Base-by-base conservation (phyloP, 1,140 invertebrate species). In the Grapholita molesta region DNA sequence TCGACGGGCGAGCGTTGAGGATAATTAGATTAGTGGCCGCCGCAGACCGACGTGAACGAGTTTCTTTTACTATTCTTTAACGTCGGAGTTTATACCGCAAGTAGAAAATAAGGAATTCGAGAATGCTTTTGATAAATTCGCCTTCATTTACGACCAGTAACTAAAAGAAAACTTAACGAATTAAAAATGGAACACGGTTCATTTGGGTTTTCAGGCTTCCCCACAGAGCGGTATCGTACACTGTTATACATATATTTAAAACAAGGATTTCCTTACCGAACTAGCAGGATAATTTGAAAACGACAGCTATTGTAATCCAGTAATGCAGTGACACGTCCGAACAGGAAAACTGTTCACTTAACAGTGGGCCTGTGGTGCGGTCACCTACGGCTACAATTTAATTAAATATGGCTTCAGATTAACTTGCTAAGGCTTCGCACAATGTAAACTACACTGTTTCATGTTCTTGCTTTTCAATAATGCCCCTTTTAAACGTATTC, bases 331-430 rank as follows among this genome's bases (percentile, higher is more conserved):
- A 18, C 48, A 68, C 76, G 86, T 85, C 81, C 76, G 77, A 69
- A 70, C 83, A 64, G 74, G 68, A 75, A 64, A 77, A 70, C 76
- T 64, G 73, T 75, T 70, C 79, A 73, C 74, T 74, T 77, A 77
- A 68, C 82, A 88, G 83, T 89, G 84, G 55, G 71, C 72, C 78
- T 66, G 74, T 67, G 74, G 76, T 84, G 72, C 79, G 79, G 76
- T 78, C 80, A 83, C 80, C 79, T 77, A 83, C 79, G 70, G 70
- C 71, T 82, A 85, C 84, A 91, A 90, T 91, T 91, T 89, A 91
- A 91, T 91, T 91, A 91, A 89, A 84, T 88, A 91, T 70, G 89
- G 88, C 86, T 91, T 91, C 89, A 83, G 89, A 91, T 91, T 91
- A 90, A 82, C 84, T 80, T 69, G 33, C 66, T 89, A 77, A 65